These are phyloP conservation scores for Calameuta idolon DNA, from an alignment of 2,888 invertebrate genomes.

Conservation along the genomic window DNA sequence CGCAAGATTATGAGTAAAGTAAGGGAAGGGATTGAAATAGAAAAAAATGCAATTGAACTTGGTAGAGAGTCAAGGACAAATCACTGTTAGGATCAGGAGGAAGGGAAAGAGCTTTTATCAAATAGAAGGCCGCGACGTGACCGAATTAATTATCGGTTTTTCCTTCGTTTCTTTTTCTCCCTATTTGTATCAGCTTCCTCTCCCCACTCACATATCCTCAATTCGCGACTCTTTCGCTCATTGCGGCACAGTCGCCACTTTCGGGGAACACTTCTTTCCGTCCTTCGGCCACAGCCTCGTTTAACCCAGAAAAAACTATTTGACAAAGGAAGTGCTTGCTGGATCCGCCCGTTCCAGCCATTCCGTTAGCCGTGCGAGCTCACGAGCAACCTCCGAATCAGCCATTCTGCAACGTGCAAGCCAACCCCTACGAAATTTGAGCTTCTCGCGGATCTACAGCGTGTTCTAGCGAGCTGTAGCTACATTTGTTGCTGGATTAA, in stretches of 20 bases:
- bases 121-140: slow-evolving; percentile 28
- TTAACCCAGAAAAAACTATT: slow-evolving; percentile 36
- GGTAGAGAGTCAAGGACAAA: not conserved
- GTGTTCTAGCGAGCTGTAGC: not conserved
- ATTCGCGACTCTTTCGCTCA: slow-evolving; percentile 12
- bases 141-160: slow-evolving; percentile 47
- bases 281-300: slow-evolving; percentile 18
- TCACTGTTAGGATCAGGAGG: not conserved
- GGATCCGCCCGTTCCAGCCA: not conserved
- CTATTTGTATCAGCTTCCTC: slow-evolving; percentile 14
- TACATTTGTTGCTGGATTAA: not conserved
- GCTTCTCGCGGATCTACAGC: not conserved
- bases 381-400: not conserved
- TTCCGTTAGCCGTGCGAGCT: not conserved
- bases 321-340: slow-evolving; percentile 22
- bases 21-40: slow-evolving; percentile 5
- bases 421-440: not conserved
- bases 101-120: slow-evolving; percentile 7
- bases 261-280: not conserved
- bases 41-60: not conserved
- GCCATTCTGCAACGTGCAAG: not conserved
- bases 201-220: slow-evolving; percentile 17
- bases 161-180: slow-evolving; percentile 17
- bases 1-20: slow-evolving; percentile 9
- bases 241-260: slow-evolving; percentile 3